Conservation (phyloP, 2,113 vertebrate genomes). For the Burhinus oedicnemus region DNA sequence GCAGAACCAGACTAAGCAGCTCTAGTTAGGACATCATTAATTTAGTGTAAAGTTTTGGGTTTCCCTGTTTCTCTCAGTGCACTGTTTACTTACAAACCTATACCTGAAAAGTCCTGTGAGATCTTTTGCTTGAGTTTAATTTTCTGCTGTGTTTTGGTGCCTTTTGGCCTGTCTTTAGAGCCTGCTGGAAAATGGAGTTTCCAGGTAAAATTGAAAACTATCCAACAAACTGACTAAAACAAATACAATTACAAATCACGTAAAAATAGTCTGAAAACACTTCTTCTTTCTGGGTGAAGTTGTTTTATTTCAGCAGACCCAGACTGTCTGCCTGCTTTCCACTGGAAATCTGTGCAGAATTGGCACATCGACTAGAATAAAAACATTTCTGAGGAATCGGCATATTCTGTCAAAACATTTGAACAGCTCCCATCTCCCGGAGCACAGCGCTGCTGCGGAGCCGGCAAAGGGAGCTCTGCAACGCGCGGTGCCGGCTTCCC, state of each 20-base stretch:
- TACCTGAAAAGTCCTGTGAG: background rate
- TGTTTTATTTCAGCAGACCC: background rate
- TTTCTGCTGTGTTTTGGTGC: background rate
- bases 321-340: slow-evolving; percentile 64
- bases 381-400: slow-evolving; percentile 61
- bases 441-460: background rate
- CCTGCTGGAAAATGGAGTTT: background rate
- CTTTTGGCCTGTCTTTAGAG: background rate
- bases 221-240: background rate
- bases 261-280: background rate
- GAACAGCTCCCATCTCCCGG: slow-evolving; percentile 49
- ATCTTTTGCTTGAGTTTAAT: background rate
- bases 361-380: slow-evolving; percentile 58
- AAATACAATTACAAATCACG: background rate
- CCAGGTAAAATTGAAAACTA: slow-evolving; percentile 9
- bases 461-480: background rate
- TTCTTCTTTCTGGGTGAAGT: background rate
- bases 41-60: background rate
- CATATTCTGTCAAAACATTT: slow-evolving; percentile 65
- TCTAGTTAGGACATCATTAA: slow-evolving; percentile 7
- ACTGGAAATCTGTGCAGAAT: slow-evolving; percentile 51
- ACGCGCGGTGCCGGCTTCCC: fast-evolving
- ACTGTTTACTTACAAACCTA: background rate
- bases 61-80: background rate
- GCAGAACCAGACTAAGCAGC: background rate